These are phyloP conservation scores for Galleria mellonella DNA, from an alignment of 1,140 invertebrate species.

Conservation along the genomic window DNA sequence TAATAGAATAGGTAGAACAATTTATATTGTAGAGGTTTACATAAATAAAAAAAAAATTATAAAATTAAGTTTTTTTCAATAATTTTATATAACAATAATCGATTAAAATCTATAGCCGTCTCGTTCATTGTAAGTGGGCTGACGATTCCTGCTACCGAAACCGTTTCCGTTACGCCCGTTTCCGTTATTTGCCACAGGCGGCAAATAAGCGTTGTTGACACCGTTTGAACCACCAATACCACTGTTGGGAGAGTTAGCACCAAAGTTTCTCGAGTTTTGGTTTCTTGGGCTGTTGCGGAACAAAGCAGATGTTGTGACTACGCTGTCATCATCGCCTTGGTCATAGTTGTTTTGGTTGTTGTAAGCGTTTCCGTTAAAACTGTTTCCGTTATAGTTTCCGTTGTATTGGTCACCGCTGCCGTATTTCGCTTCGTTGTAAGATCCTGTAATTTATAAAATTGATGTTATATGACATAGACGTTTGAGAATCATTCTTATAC, in stretches of 20 bases:
- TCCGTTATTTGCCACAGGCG: constrained; percentile 8
- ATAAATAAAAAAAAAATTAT: too few relatives aligned
- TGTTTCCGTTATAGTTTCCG: constrained; percentile 7
- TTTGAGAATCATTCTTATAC: too few relatives aligned
- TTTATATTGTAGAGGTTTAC: too few relatives aligned
- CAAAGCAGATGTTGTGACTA: constrained; percentile 27
- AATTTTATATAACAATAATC: too few relatives aligned
- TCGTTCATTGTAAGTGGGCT: constrained; percentile 13
- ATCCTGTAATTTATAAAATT: constrained; percentile 29
- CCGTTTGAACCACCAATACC: not conserved
- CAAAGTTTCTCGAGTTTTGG: too few relatives aligned
- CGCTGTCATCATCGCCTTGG: constrained; percentile 23
- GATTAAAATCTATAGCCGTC: constrained; percentile 23
- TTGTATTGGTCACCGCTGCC: constrained; percentile 12
- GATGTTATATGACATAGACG: not conserved
- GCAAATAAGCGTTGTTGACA: constrained; percentile 17
- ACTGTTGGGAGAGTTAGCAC: too few relatives aligned
- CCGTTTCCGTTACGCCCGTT: constrained; percentile 3
- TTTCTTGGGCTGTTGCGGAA: constrained; percentile 5
- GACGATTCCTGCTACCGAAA: constrained; percentile 2
- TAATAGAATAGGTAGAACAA: too few relatives aligned
- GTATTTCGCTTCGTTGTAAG: constrained; percentile 53
- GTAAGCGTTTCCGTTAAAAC: constrained; percentile 14
- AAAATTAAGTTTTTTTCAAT: too few relatives aligned
- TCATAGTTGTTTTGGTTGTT: constrained; percentile 14